These are phyloP conservation scores for Donacobius atricapilla DNA, from an alignment of 2,113 vertebrate species.

Conservation along the genomic window DNA sequence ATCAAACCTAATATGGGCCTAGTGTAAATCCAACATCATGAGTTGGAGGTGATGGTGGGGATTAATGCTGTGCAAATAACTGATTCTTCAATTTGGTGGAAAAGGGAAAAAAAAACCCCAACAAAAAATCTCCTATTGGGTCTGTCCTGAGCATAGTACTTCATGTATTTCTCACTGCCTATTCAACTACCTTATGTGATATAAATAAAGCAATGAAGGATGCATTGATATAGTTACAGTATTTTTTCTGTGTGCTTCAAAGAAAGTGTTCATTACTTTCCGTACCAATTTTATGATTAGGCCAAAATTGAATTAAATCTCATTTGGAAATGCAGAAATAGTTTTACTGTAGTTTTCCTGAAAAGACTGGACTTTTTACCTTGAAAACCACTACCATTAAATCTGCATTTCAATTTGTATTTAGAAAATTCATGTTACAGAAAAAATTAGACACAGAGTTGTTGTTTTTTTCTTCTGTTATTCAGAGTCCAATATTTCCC, in stretches of 20 bases:
- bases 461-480: neutral
- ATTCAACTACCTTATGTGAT: neutral
- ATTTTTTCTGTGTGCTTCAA: neutral
- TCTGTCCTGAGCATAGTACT: neutral
- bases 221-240: neutral
- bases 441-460: neutral
- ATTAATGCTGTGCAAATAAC: neutral
- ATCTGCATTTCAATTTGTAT: neutral
- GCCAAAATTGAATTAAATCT: neutral
- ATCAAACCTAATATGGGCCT: neutral
- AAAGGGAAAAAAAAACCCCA: neutral
- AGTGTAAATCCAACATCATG: neutral
- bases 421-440: neutral
- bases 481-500: neutral
- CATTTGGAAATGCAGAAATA: neutral
- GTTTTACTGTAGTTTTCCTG: neutral
- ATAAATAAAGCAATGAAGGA: neutral
- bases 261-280: neutral
- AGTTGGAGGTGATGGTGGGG: neutral
- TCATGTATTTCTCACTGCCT: neutral
- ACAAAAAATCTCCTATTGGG: accelerated
- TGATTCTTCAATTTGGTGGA: neutral
- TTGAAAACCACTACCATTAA: neutral
- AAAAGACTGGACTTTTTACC: neutral
- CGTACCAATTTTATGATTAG: neutral